Evolutionary conservation across 2,797 vertebrate species (phyloP).

Genomic region (Xiphorhynchus erythropygius): DNA sequence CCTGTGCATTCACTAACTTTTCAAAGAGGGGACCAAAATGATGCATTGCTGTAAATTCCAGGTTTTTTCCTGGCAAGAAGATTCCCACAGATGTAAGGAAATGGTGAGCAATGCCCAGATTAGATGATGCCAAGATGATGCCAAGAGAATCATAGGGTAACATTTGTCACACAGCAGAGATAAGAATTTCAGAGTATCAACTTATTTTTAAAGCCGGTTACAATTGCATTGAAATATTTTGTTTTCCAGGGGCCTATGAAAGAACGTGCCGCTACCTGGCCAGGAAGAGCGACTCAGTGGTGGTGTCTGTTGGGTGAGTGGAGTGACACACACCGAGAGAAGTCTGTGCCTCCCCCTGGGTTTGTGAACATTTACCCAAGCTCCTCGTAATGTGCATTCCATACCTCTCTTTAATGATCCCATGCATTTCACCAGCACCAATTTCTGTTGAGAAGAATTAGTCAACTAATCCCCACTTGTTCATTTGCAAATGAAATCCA

Average conservation of each 20-base stretch:
- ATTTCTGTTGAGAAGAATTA: not conserved
- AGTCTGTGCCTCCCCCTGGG: not conserved
- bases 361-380: not conserved
- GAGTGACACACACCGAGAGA: not conserved
- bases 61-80: not conserved
- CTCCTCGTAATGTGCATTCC: not conserved
- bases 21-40: not conserved
- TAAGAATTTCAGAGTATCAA: not conserved
- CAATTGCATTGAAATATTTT: not conserved
- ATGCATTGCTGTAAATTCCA: not conserved
- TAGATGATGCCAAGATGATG: not conserved
- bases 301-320: conserved; percentile 84
- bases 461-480: not conserved
- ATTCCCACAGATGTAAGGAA: not conserved
- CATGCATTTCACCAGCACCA: not conserved
- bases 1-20: not conserved
- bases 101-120: not conserved
- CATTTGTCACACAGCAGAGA: not conserved
- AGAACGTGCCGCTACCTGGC: conserved; percentile 76
- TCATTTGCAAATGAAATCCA: not conserved
- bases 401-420: not conserved
- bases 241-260: conserved; percentile 77
- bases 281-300: conserved; percentile 77
- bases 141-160: not conserved
- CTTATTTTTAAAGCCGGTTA: not conserved